Evolutionary conservation across 2,888 invertebrate genomes (phyloP).

Genomic region (Platerodrilus igneus): DNA sequence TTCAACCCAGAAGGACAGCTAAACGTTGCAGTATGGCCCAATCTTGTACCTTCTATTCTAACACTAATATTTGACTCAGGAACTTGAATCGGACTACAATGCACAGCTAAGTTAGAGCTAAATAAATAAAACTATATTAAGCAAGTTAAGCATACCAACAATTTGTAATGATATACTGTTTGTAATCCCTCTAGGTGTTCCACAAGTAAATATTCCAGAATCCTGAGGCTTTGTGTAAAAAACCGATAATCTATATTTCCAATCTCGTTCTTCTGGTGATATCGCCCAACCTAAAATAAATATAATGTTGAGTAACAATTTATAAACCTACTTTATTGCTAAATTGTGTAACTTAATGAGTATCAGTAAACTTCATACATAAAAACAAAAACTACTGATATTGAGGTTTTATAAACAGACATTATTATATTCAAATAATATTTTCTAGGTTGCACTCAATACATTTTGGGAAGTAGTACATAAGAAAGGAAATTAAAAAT

Average conservation of each 20-base stretch:
- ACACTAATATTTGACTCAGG: slow-evolving; percentile 61
- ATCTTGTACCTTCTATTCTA: slow-evolving; percentile 69
- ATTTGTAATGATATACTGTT: slow-evolving; percentile 70
- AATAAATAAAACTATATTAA: too few relatives aligned
- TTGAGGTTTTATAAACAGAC: too few relatives aligned
- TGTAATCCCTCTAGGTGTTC: slow-evolving; percentile 74
- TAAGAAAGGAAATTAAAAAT: too few relatives aligned
- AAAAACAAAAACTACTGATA: too few relatives aligned
- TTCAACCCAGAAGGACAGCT: slow-evolving; percentile 77
- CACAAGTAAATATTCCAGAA: slow-evolving; percentile 80
- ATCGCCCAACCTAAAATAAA: slow-evolving; percentile 68
- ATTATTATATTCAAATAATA: too few relatives aligned
- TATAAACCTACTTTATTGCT: too few relatives aligned
- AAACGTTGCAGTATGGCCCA: slow-evolving; percentile 73
- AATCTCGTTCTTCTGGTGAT: slow-evolving; percentile 68
- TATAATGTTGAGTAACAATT: too few relatives aligned
- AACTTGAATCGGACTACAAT: slow-evolving; percentile 60
- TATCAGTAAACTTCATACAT: too few relatives aligned
- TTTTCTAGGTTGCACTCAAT: too few relatives aligned
- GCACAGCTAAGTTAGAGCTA: slow-evolving; percentile 50
- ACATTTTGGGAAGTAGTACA: too few relatives aligned
- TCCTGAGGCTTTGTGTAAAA: slow-evolving; percentile 79
- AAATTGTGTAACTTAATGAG: too few relatives aligned
- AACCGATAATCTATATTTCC: slow-evolving; percentile 76
- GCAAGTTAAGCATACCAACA: slow-evolving; percentile 74